Evolutionary conservation across 1,140 invertebrate species (phyloP).

Genomic region (Carcinoscorpius rotundicauda): DNA sequence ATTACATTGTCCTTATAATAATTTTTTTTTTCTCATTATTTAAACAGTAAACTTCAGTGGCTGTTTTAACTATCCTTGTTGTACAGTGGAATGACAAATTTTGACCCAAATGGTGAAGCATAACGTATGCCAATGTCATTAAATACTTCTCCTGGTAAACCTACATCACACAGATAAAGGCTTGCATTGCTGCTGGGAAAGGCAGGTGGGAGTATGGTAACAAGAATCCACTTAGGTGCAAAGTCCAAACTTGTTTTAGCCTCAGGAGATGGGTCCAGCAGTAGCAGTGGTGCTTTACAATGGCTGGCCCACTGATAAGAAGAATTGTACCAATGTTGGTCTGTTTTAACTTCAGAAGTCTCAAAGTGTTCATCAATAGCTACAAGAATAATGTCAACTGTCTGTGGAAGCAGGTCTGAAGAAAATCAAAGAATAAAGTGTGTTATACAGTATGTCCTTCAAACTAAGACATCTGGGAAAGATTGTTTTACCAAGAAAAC

Average conservation of each 20-base stretch:
- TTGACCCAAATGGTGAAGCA: conserved; percentile 73
- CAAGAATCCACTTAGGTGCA: conserved; percentile 56
- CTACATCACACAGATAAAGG: conserved; percentile 74
- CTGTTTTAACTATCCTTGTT: conserved; percentile 23
- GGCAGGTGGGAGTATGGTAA: conserved; percentile 59
- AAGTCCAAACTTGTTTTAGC: conserved; percentile 43
- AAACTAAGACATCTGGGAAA: too few species aligned
- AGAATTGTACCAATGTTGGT: conserved; percentile 32
- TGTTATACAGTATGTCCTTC: too few species aligned
- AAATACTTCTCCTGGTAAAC: conserved; percentile 63
- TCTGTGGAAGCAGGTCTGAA: conserved; percentile 41
- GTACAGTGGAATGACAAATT: conserved; percentile 74
- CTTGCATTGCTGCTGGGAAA: conserved; percentile 56
- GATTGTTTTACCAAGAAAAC: too few species aligned
- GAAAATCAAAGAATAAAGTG: too few species aligned
- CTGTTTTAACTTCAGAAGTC: background rate
- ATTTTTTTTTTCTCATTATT: too few species aligned
- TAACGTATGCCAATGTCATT: conserved; percentile 62
- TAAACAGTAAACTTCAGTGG: too few species aligned
- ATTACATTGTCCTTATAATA: too few species aligned
- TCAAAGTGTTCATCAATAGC: conserved; percentile 43
- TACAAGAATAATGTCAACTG: conserved; percentile 54
- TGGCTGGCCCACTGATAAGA: conserved; percentile 50
- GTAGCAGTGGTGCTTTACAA: conserved; percentile 61
- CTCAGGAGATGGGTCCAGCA: conserved; percentile 63